Evolutionary conservation across 1,140 invertebrate species (phyloP).

Genomic region (Drosophila pallidifrons): DNA sequence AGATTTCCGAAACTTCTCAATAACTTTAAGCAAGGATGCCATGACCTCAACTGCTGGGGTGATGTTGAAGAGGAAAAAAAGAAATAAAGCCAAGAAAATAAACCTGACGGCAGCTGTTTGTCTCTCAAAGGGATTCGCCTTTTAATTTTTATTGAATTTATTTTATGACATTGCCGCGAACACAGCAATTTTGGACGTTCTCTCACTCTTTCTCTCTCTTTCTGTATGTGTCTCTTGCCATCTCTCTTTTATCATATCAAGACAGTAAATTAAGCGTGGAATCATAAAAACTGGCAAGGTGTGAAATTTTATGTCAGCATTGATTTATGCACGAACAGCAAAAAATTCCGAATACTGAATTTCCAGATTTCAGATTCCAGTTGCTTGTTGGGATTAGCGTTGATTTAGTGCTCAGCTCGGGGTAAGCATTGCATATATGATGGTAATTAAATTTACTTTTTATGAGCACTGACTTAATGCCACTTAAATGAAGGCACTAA

Average conservation of each 20-base stretch:
- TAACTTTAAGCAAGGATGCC: conserved; percentile 14
- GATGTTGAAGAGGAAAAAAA: conserved; percentile 24
- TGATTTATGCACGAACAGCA: conserved; percentile 71
- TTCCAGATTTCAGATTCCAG: conserved; percentile 37
- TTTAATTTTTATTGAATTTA: conserved; percentile 81
- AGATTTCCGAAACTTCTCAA: conserved; percentile 28
- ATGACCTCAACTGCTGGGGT: neutral
- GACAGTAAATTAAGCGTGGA: conserved; percentile 78
- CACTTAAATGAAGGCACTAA: conserved; percentile 14
- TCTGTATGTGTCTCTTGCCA: neutral
- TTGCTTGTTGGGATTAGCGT: conserved; percentile 67
- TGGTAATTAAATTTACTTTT: conserved; percentile 73
- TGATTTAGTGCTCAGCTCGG: conserved; percentile 66
- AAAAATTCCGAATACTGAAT: conserved; percentile 17
- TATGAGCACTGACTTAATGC: conserved; percentile 46
- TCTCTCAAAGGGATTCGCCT: conserved; percentile 59
- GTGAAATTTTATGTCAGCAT: conserved; percentile 78
- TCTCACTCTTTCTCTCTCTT: conserved; percentile 26
- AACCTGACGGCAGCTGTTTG: conserved; percentile 44
- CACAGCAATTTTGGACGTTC: conserved; percentile 59
- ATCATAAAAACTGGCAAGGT: conserved; percentile 80
- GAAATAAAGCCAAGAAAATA: neutral
- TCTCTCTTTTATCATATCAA: conserved; percentile 43
- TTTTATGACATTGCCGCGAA: conserved; percentile 72
- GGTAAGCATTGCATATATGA: conserved; percentile 55